phyloP scores from a whole-genome alignment of 2,113 vertebrate genomes.

The Tragelaphus buxtoni region DNA sequence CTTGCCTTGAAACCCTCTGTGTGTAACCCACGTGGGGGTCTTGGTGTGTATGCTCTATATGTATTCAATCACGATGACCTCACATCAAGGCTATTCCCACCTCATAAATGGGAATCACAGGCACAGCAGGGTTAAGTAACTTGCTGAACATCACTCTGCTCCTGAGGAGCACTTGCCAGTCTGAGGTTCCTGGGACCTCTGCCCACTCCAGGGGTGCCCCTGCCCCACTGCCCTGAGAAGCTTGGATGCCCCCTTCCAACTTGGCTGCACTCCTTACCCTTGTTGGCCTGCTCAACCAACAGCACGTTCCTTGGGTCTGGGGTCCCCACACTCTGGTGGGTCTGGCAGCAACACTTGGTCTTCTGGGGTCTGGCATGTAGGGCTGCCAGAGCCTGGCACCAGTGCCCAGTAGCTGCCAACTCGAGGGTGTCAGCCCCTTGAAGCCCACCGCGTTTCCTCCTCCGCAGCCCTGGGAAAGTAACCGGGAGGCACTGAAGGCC shows the following conservation, averaged over 20 bases:
- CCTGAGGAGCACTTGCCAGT: neutral
- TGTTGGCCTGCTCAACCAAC: neutral
- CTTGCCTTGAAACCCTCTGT: neutral
- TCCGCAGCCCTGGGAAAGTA: neutral
- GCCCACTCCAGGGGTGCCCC: neutral
- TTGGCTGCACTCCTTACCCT: neutral
- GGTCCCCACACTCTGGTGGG: neutral
- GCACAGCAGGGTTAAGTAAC: neutral
- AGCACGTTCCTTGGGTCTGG: fast-evolving
- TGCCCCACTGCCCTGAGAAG: too few relatives aligned
- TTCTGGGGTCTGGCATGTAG: neutral
- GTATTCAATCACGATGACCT: too few relatives aligned
- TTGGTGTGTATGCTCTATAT: fast-evolving
- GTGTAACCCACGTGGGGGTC: fast-evolving
- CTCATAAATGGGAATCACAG: neutral
- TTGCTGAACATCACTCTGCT: neutral
- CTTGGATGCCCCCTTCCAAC: neutral
- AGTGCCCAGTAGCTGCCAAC: neutral
- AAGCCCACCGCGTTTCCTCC: neutral
- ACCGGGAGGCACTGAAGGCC: fast-evolving
- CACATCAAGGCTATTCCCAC: fast-evolving
- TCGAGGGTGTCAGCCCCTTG: fast-evolving
- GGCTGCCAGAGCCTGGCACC: neutral
- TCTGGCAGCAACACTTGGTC: neutral
- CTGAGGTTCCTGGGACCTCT: neutral